Percentiles rank a stretch among this genome's conserved stretches.
phyloP scores from a whole-genome alignment of 2,113 vertebrate species.

The Ginglymostoma cirratum region DNA sequence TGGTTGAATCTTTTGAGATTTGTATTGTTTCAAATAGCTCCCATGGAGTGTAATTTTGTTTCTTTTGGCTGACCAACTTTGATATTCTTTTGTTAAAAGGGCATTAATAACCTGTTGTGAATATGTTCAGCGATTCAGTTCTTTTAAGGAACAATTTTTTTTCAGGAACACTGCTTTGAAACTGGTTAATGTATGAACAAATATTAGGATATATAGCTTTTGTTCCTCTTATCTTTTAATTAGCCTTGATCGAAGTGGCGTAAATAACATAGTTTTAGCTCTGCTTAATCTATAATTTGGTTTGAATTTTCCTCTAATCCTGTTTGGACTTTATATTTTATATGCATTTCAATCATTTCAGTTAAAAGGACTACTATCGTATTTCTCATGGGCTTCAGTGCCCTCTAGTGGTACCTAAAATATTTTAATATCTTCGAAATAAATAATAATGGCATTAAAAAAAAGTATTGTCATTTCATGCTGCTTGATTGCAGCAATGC shows the following conservation, averaged over 20 bases:
- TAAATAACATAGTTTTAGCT: background rate
- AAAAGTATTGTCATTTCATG: background rate
- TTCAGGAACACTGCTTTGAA: background rate
- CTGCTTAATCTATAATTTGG: background rate
- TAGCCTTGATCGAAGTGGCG: background rate
- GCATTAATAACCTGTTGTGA: too few species aligned
- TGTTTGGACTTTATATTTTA: background rate
- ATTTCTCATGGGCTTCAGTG: background rate
- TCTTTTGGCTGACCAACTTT: too few species aligned
- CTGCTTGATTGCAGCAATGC: background rate
- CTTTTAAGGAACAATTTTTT: background rate
- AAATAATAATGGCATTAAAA: background rate
- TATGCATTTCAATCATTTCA: background rate
- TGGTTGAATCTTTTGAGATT: too few species aligned
- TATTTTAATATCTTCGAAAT: background rate
- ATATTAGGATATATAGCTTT: background rate
- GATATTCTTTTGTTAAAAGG: too few species aligned
- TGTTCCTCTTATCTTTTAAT: background rate
- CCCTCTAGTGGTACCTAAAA: background rate
- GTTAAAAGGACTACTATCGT: background rate
- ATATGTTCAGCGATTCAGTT: too few species aligned
- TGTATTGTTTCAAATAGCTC: too few species aligned
- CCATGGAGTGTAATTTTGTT: too few species aligned
- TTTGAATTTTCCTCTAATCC: background rate
- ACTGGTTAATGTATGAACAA: background rate